phyloP scores from a whole-genome alignment of 2,888 invertebrate species.

The Mesorhabditis spiculigera region DNA sequence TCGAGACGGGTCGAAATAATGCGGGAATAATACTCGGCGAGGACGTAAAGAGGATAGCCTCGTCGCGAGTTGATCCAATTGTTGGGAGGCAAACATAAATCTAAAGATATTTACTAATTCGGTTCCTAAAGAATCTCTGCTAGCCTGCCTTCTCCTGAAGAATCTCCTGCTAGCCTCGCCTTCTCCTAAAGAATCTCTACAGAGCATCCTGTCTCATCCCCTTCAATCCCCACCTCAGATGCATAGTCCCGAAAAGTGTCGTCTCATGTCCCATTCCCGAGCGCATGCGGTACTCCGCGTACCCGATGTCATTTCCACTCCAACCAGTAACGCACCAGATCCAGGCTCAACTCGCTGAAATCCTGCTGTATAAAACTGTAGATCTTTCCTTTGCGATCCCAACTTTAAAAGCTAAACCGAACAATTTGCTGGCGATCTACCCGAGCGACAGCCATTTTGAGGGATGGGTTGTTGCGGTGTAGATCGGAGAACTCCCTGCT shows the following conservation, averaged over 20 bases:
- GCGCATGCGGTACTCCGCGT: constrained; percentile 31
- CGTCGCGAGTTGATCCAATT: background rate
- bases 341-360: constrained; percentile 34
- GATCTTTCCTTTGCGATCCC: background rate
- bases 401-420: background rate
- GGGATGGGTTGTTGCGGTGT: background rate
- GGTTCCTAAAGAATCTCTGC: background rate
- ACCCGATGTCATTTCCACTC: constrained; percentile 56
- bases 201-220: no score
- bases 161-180: no score
- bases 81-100: constrained; percentile 1
- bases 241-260: background rate
- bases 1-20: constrained; percentile 4
- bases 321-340: constrained; percentile 42
- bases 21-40: background rate
- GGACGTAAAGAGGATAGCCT: background rate
- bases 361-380: no score
- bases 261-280: background rate
- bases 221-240: background rate
- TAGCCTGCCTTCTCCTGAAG: background rate
- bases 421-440: background rate
- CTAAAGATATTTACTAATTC: background rate
- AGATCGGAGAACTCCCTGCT: constrained; percentile 30
- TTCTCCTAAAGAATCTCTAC: no score
- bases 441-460: background rate